Base-by-base conservation (phyloP, 2,113 vertebrate genomes). In the Bettongia penicillata region DNA sequence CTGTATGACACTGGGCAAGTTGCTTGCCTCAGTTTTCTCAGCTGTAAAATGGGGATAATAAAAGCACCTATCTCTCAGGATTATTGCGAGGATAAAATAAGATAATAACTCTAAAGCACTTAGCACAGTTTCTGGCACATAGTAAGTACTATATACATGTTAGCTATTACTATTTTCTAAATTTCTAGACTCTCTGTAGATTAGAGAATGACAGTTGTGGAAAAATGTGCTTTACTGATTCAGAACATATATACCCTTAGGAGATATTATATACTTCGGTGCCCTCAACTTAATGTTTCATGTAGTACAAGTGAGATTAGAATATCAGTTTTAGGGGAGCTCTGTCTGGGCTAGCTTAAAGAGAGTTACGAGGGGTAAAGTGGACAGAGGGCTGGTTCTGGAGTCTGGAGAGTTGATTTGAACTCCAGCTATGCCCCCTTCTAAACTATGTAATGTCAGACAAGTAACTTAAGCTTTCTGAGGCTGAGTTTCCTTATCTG, bases 171-270 rank as follows among this genome's bases (percentile, higher is more conserved):
- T 37, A 37, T 77, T 77, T 77, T 84, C 43, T 22, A 84, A 43
- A 5, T 68, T 10, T 51, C 89, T 89, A 43, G 52, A 93, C 55
- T 91, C 90, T 93, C 93, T 95, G 61, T 89, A 49, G 48, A 53
- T 55, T 55, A 31, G 93, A 91, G 31, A 89, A 25, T 90, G 37
- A 47, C 25, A 50, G 53, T 61, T 55, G 49, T 68, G 61, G 10
- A 3, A 94, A 95, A 53, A 2, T 23, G 2, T 90, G 31, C 8
- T 93, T 68, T 22, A 31, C 68, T 91, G 89, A 47, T 68, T 93
- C 9, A 43, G 49, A 51, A 68, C 11, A 68, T 37, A 26, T 26
- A 57, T 95, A 52, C 19, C 16, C 16, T 52, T 52, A 52, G 52
- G 52, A 52, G 16, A 52, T 52, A 52, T 2, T 52, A 52, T 52